These are phyloP conservation scores for Rhyacichthys aspro DNA, from an alignment of 2,797 vertebrate species.

Conservation along the genomic window DNA sequence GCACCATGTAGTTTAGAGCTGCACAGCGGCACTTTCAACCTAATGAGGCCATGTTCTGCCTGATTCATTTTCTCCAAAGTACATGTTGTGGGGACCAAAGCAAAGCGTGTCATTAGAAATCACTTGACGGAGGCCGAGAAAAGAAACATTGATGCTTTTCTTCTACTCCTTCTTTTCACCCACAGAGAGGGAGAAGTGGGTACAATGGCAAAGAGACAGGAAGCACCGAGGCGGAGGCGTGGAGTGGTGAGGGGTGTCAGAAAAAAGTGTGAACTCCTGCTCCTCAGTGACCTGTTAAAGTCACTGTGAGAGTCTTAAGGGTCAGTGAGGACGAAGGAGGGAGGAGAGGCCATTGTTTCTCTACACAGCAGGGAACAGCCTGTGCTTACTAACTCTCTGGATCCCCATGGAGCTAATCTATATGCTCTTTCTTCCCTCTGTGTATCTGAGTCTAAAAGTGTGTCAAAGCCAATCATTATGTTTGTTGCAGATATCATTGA, in stretches of 20 bases:
- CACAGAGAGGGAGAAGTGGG: constrained; percentile 10
- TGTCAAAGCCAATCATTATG: constrained; percentile 67
- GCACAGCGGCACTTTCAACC: constrained; percentile 71
- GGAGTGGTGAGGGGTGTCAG: constrained; percentile 38
- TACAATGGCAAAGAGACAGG: constrained; percentile 33
- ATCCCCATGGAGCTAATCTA: constrained; percentile 59
- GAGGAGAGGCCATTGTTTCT: constrained; percentile 53
- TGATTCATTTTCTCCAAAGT: constrained; percentile 76
- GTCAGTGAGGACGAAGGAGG: constrained; percentile 61
- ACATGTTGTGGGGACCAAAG: constrained; percentile 69
- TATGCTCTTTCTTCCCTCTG: constrained; percentile 66
- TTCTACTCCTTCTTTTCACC: constrained; percentile 11
- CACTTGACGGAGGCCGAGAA: constrained; percentile 68
- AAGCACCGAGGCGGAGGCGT: constrained; percentile 15
- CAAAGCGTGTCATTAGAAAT: constrained; percentile 78
- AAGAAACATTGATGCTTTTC: constrained; percentile 39
- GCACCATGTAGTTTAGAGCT: constrained; percentile 73
- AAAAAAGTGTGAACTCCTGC: constrained; percentile 66
- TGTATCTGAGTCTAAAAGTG: constrained; percentile 66
- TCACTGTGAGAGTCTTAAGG: constrained; percentile 63
- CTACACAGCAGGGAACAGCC: constrained; percentile 52
- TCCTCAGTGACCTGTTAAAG: constrained; percentile 70
- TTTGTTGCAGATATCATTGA: constrained; percentile 65
- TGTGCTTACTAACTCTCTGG: constrained; percentile 57
- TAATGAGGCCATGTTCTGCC: constrained; percentile 75